A percentile compares a stretch with the other conserved stretches of the same genome.
These are phyloP conservation scores for Physella acuta DNA, from an alignment of 1,140 invertebrate genomes.

Conservation along the genomic window DNA sequence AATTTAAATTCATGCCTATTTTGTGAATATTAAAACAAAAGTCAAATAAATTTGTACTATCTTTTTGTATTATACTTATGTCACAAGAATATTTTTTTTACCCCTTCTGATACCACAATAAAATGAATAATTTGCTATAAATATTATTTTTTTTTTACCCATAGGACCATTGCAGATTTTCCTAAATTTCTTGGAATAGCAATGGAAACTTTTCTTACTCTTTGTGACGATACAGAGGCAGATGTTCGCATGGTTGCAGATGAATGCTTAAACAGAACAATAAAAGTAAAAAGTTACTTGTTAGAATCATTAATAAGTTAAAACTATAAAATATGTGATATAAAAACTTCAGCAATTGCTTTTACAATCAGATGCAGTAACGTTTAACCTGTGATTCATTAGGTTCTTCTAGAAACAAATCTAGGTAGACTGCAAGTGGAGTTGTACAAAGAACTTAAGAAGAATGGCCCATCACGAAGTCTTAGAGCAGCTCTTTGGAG, in stretches of 20 bases:
- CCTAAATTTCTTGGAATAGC: conserved; percentile 70
- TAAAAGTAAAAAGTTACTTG: conserved; percentile 68
- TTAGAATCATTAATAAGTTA: neutral
- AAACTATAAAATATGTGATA: no score
- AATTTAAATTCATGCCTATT: no score
- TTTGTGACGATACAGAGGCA: conserved; percentile 77
- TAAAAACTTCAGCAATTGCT: neutral
- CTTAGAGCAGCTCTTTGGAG: conserved; percentile 74
- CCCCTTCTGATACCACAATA: neutral
- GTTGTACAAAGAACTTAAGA: conserved; percentile 80
- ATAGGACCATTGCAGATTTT: conserved; percentile 64
- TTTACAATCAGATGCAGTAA: neutral
- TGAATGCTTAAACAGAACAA: conserved; percentile 78
- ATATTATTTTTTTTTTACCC: no score
- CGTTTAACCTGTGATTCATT: conserved; percentile 19
- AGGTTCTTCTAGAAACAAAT: conserved; percentile 69
- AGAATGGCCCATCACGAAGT: conserved; percentile 71
- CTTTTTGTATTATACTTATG: neutral
- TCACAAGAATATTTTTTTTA: neutral
- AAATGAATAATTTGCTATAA: neutral
- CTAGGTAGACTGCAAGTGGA: conserved; percentile 75
- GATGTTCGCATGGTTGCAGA: conserved; percentile 77
- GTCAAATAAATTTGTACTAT: no score
- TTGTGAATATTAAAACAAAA: no score
- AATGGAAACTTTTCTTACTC: conserved; percentile 71